Base-by-base conservation (phyloP, 2,888 invertebrate genomes). In the Galerucella calmariensis region DNA sequence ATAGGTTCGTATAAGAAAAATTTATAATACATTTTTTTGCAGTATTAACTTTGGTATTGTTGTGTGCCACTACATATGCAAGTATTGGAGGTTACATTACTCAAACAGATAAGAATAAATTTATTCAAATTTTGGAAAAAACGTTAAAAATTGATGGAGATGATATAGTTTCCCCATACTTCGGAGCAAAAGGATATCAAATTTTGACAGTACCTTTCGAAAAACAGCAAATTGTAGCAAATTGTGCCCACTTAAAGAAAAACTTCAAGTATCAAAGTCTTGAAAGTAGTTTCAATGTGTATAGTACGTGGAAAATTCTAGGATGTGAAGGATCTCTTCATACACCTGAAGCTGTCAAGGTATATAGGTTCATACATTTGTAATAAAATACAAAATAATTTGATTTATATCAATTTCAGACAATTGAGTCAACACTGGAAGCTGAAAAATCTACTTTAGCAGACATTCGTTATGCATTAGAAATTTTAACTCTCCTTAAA, bases 391-490 rank as follows among this genome's bases (percentile, higher is more conserved):
- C n/a, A 12, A 41, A 61, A 14, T 1, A 53, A 9, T n/a, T 10
- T 59, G 59, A 27, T 59, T 73, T 69, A n/a, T 46, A 62, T 66
- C 51, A 6, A 46, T 75, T 78, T 61, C 69, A 82, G 81, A 74
- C 74, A 58, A 65, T 78, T 35, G 75, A 79, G 72, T 72, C 78
- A 14, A 70, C 78, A 53, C 61, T 95, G n/a, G 91, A 93, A 61
- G 91, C 91, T 79, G 92, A 92, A 20, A 91, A 92, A 78, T 88
- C 91, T 0, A 90, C 92, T 4, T 89, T 94, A 46, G 88, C 91
- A 35, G 95, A 95, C 75, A 85, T 97, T 46, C 95, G 92, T 84
- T 91, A 94, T 87, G 94, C 94, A 11, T 90, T 94, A 14, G 92
- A 91, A 81, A 90, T 94, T 0, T 87, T 95, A 68, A 92, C 91